These are phyloP conservation scores for Cyphomyrus plagiostoma DNA, from an alignment of 2,113 vertebrate genomes.

Conservation along the genomic window DNA sequence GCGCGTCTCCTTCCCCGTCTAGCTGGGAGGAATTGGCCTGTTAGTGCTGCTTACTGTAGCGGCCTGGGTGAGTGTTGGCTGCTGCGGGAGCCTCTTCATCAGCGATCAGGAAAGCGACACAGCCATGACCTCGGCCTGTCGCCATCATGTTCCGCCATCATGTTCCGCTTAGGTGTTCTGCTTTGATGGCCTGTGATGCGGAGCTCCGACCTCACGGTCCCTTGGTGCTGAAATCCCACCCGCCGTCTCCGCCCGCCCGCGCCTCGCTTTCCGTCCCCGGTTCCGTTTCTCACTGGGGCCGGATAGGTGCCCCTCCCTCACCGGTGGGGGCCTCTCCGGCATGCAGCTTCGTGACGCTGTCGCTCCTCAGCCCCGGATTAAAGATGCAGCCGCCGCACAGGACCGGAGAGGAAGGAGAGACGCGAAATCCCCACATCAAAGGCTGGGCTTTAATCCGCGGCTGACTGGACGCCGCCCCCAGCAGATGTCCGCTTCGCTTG, in stretches of 20 bases:
- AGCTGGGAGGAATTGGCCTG: neutral
- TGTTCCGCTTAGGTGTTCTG: neutral
- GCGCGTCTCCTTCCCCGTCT: neutral
- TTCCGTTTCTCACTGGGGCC: neutral
- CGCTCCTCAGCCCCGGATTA: constrained; percentile 30
- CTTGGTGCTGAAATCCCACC: neutral
- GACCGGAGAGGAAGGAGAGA: neutral
- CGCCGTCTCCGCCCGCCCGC: neutral
- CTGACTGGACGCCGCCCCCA: constrained; percentile 39
- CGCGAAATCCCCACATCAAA: constrained; percentile 30
- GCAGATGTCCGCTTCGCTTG: constrained; percentile 60
- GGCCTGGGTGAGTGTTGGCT: neutral
- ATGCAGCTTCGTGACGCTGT: constrained; percentile 14
- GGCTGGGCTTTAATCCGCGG: constrained; percentile 34
- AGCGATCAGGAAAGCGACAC: neutral
- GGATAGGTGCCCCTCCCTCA: neutral
- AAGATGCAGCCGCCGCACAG: constrained; percentile 16
- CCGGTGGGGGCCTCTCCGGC: neutral
- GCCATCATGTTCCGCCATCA: too few relatives aligned
- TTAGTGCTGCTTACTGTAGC: neutral
- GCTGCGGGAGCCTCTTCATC: neutral
- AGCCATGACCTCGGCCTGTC: neutral
- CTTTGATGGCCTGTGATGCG: neutral
- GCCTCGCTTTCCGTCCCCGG: neutral
- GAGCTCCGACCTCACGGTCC: neutral